Conservation (phyloP, 2,797 vertebrate species). For the Dryobates pubescens region DNA sequence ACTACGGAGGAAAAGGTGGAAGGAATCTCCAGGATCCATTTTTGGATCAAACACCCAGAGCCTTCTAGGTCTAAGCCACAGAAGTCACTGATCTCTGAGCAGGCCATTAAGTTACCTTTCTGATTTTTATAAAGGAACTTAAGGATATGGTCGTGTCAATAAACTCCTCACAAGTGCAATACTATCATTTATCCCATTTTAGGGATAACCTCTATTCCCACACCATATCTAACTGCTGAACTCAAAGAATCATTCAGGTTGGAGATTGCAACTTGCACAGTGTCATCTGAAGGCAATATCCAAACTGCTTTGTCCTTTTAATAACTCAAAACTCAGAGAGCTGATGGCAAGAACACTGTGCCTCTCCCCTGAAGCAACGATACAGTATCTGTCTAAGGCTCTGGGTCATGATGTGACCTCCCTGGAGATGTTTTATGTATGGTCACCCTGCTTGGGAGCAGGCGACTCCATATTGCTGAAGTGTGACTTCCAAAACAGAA, state of each 20-base stretch:
- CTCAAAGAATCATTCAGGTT: not conserved
- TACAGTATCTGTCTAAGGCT: not conserved
- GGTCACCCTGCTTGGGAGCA: not conserved
- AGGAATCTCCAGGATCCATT: not conserved
- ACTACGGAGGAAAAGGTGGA: not conserved
- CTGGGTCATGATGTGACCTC: not conserved
- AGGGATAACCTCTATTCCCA: not conserved
- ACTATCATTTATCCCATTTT: not conserved
- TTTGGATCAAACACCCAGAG: not conserved
- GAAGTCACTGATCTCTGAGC: not conserved
- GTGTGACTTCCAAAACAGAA: not conserved
- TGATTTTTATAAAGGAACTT: not conserved
- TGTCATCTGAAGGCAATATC: not conserved
- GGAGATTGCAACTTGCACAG: not conserved
- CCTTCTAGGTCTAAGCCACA: not conserved
- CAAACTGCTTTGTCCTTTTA: not conserved
- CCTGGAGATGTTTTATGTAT: not conserved
- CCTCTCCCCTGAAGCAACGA: not conserved
- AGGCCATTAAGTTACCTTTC: not conserved
- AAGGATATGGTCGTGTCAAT: not conserved
- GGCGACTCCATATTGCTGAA: not conserved
- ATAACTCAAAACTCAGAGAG: not conserved
- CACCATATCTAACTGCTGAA: not conserved
- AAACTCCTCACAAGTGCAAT: not conserved
- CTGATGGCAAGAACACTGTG: fast-evolving